Evolutionary conservation across 2,113 vertebrate genomes (phyloP).

Genomic region (Petrocephalus microphthalmus): DNA sequence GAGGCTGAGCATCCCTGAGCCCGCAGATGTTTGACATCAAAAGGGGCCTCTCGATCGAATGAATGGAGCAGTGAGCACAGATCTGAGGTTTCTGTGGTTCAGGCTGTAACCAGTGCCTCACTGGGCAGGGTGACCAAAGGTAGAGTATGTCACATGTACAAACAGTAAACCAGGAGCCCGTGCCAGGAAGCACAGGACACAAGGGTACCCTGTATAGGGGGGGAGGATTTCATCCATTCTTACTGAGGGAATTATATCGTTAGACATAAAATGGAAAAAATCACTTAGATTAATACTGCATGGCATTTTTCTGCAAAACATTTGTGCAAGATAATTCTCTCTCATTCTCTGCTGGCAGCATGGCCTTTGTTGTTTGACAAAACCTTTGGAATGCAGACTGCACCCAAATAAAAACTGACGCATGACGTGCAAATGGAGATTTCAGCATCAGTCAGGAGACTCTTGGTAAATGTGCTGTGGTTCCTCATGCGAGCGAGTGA

Average conservation of each 20-base stretch:
- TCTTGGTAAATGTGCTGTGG: slow-evolving; percentile 30
- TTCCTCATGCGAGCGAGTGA: slow-evolving; percentile 8
- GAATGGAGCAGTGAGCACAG: background rate
- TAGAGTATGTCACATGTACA: background rate
- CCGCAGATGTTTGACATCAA: slow-evolving; percentile 11
- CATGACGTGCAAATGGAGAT: slow-evolving; percentile 54
- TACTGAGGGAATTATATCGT: background rate
- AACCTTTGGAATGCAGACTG: slow-evolving; percentile 19
- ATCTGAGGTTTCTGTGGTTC: slow-evolving; percentile 4
- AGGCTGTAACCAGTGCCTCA: background rate
- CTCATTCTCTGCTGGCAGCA: slow-evolving; percentile 18
- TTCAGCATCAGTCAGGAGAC: slow-evolving; percentile 54
- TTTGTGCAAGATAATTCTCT: slow-evolving; percentile 17
- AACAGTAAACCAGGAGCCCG: background rate
- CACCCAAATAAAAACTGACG: slow-evolving; percentile 48
- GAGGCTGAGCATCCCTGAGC: background rate
- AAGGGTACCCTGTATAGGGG: background rate
- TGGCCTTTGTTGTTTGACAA: background rate
- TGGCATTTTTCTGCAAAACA: background rate
- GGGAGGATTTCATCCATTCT: background rate
- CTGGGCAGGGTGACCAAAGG: background rate
- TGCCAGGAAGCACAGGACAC: background rate
- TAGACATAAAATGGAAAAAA: background rate
- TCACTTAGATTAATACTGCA: background rate
- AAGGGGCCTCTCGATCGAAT: background rate